Evolutionary conservation across 2,113 vertebrate genomes (phyloP).

Genomic region (Tenebrosternarchus preto): DNA sequence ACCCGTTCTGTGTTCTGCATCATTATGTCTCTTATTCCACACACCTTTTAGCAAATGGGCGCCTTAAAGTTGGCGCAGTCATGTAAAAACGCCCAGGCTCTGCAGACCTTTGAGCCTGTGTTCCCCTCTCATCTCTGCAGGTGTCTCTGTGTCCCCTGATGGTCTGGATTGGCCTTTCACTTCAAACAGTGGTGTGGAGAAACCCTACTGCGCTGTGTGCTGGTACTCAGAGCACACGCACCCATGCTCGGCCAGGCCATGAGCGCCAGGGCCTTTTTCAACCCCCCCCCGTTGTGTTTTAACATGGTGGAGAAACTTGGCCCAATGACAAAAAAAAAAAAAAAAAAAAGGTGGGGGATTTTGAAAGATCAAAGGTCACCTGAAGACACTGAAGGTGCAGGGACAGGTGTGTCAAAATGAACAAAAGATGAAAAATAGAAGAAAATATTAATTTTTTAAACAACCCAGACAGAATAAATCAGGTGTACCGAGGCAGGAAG

Average conservation of each 20-base stretch:
- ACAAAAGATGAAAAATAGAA: too few species aligned
- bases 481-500: too few species aligned
- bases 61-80: too few species aligned
- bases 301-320: neutral
- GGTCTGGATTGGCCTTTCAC: slow-evolving; percentile 23
- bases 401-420: too few species aligned
- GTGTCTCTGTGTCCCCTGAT: slow-evolving; percentile 7
- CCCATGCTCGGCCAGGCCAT: neutral
- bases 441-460: too few species aligned
- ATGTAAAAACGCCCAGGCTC: too few species aligned
- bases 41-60: too few species aligned
- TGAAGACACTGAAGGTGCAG: too few species aligned
- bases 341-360: neutral
- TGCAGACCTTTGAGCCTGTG: neutral
- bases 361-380: neutral
- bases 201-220: neutral
- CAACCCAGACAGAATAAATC: too few species aligned
- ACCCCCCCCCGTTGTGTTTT: neutral
- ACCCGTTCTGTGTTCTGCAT: too few species aligned
- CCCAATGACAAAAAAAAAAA: too few species aligned
- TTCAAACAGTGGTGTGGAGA: slow-evolving; percentile 13
- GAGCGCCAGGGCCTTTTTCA: neutral
- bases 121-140: slow-evolving; percentile 10
- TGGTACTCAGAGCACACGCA: neutral
- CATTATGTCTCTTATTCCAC: too few species aligned